Conservation (phyloP, 2,797 vertebrate genomes). For the Sebastes melanostomus region DNA sequence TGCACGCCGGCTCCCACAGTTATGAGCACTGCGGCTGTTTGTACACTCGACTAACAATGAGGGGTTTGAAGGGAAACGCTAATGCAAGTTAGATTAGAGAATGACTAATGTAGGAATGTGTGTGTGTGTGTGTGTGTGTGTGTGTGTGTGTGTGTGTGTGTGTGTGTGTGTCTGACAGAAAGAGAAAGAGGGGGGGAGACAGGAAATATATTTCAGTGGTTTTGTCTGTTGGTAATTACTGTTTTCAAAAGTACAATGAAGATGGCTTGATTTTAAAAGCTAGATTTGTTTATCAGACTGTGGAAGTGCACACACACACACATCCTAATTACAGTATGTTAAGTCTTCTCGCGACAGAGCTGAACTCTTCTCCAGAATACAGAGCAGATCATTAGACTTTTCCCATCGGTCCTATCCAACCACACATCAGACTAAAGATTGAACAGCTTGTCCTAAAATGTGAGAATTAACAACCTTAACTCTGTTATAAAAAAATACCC, state of each 20-base stretch:
- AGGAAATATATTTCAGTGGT: background rate
- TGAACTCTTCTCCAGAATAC: slow-evolving; percentile 31
- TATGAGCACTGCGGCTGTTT: background rate
- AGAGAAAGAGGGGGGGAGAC: background rate
- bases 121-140: background rate
- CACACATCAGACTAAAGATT: background rate
- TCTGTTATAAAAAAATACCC: background rate
- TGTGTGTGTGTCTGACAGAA: background rate
- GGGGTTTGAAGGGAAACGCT: slow-evolving; percentile 8
- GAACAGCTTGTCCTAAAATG: slow-evolving; percentile 2
- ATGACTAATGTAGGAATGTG: background rate
- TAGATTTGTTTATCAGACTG: slow-evolving; percentile 5
- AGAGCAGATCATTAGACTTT: slow-evolving; percentile 36
- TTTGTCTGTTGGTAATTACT: background rate
- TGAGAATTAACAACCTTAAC: background rate
- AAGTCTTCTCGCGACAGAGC: background rate
- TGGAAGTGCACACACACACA: background rate
- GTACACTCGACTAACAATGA: slow-evolving; percentile 25
- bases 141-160: background rate
- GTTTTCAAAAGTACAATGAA: background rate
- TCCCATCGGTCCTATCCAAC: background rate
- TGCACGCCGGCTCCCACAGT: slow-evolving; percentile 18
- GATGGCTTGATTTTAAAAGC: slow-evolving; percentile 15
- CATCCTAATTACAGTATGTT: slow-evolving; percentile 22
- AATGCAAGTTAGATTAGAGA: slow-evolving; percentile 27